A percentile compares a stretch with the other conserved stretches of the same genome.
Conservation (phyloP, 2,888 invertebrate species). For the Drosophila birchii region DNA sequence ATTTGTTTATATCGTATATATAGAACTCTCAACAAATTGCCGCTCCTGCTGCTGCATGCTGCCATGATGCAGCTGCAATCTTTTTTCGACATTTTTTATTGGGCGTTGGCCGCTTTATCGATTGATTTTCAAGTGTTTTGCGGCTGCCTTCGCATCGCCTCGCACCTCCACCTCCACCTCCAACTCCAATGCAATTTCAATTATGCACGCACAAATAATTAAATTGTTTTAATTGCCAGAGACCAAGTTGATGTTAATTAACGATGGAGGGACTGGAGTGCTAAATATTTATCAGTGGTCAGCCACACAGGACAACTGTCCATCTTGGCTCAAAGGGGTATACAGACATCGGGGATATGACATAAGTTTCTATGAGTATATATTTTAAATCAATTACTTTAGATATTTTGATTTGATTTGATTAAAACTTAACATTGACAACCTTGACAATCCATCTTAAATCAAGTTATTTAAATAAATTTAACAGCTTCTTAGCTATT, state of each 20-base stretch:
- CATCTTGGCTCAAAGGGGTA: not conserved
- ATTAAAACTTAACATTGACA: not conserved
- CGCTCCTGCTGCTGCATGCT: slow-evolving; percentile 51
- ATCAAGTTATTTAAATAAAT: not conserved
- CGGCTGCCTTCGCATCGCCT: slow-evolving; percentile 30
- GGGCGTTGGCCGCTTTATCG: slow-evolving; percentile 75
- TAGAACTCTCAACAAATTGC: slow-evolving; percentile 69
- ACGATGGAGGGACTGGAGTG: slow-evolving; percentile 25
- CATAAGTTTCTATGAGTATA: not conserved
- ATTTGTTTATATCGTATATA: slow-evolving; percentile 70
- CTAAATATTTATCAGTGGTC: slow-evolving; percentile 45
- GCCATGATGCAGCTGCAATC: slow-evolving; percentile 41
- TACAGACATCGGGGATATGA: not conserved
- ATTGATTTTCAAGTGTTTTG: slow-evolving; percentile 66
- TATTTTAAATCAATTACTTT: not conserved
- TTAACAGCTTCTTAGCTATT: not conserved
- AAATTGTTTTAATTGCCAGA: slow-evolving; percentile 73
- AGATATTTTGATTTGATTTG: not conserved
- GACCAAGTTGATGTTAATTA: slow-evolving; percentile 69
- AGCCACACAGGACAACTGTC: slow-evolving; percentile 36
- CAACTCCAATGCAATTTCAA: slow-evolving; percentile 68
- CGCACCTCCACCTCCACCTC: slow-evolving; percentile 9
- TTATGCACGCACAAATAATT: slow-evolving; percentile 77
- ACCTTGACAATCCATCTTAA: not conserved
- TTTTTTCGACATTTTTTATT: slow-evolving; percentile 67